Conservation (phyloP, 2,888 invertebrate species). For the Dicroscelio sp. region DNA sequence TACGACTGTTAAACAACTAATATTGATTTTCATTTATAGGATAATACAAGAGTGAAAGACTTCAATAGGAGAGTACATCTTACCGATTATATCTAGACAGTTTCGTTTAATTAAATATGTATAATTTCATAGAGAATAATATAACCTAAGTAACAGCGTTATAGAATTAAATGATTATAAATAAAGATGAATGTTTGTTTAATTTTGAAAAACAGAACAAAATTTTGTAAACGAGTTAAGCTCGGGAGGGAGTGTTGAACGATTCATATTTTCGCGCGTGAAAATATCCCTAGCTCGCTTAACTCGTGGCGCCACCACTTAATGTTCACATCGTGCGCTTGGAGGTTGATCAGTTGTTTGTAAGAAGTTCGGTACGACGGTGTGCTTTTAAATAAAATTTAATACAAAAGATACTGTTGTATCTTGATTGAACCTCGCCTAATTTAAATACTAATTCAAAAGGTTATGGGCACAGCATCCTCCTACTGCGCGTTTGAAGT, state of each 20-base stretch:
- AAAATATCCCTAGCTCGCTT: too few species aligned
- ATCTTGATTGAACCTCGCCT: background rate
- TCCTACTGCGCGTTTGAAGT: background rate
- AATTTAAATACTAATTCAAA: background rate
- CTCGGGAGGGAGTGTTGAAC: conserved; percentile 9
- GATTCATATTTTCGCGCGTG: background rate
- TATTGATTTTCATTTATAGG: background rate
- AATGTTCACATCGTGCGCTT: background rate
- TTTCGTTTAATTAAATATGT: too few species aligned
- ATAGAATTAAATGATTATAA: too few species aligned
- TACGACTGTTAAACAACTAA: background rate
- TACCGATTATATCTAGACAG: too few species aligned
- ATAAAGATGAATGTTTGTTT: too few species aligned
- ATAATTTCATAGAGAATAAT: background rate
- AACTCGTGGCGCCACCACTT: background rate
- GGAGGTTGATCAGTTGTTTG: background rate
- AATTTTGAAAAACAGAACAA: background rate
- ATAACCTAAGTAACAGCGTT: too few species aligned
- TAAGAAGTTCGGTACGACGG: background rate
- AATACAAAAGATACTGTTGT: too few species aligned
- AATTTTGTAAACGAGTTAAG: background rate
- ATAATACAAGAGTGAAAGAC: background rate
- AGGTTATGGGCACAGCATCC: background rate
- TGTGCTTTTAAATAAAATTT: background rate
- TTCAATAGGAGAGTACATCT: too few species aligned